Base-by-base conservation (phyloP, 2,113 vertebrate species). In the Gambusia affinis region DNA sequence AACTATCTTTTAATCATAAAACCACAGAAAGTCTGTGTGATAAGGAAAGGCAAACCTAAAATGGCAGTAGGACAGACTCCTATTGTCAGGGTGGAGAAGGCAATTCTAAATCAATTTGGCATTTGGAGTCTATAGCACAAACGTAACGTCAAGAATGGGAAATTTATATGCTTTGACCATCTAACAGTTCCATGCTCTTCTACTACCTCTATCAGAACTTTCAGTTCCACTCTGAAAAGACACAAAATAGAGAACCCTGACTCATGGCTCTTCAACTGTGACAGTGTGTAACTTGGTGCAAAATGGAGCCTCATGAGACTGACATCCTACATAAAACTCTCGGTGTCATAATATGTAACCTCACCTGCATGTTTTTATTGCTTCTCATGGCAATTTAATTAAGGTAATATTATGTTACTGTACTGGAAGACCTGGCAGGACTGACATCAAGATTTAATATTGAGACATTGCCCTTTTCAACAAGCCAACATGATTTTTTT, bases 1-100 rank as follows among this genome's bases (percentile, higher is more conserved):
- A 80, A 82, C 64, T 24, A 76, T 84, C 72, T 61, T 64, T 33
- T 31, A 42, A 84, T 75, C 66, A 74, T 79, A 78, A 81, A 79
- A 85, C 62, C 47, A 35, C 24, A 44, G 4, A 19, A 47, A n/a
- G 65, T 67, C 64, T 65, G 22, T 11, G 22, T 12, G 64, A 37
- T 37, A 69, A 70, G 67, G 35, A 70, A 76, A 75, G 72, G 65
- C 37, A 63, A 67, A 64, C 8, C 17, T 67, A 27, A 64, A 82
- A 76, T 64, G 72, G 69, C 68, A 79, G 35, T 67, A 15, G 67
- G 61, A 74, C 64, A 68, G 29, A 60, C 27, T 54, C 60, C 61
- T 60, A 72, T 77, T 72, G 24, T 73, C 51, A 64, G 31, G 67
- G 57, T 63, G 42, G 28, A 76, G 54, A 35, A 67, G 33, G 35